Conservation (phyloP, 1,140 invertebrate genomes). For the Teleogryllus occipitalis region DNA sequence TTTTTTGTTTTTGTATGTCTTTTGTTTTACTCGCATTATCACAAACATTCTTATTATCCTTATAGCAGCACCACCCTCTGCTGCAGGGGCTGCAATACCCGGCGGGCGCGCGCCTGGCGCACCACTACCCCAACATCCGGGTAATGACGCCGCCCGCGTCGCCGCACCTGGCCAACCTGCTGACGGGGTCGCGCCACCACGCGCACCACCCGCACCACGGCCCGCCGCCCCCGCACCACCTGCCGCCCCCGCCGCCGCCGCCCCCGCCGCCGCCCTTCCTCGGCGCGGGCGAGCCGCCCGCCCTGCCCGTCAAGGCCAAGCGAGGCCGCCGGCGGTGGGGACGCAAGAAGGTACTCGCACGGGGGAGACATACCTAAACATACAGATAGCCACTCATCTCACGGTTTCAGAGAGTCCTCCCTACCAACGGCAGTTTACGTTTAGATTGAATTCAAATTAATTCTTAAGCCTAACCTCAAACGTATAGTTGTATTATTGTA, state of each 20-base stretch:
- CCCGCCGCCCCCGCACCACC: constrained; percentile 26
- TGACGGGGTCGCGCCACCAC: constrained; percentile 23
- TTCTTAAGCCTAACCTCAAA: no score
- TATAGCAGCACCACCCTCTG: constrained; percentile 31
- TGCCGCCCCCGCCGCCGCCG: constrained; percentile 25
- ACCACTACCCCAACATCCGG: constrained; percentile 21
- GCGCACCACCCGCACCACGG: constrained; percentile 15
- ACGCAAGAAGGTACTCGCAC: constrained; percentile 43
- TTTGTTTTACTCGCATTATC: no score
- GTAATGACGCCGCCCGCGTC: constrained; percentile 45
- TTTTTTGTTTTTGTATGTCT: no score
- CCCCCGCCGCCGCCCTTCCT: constrained; percentile 15
- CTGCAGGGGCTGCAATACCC: constrained; percentile 9
- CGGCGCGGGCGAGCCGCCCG: constrained; percentile 7
- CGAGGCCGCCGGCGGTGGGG: constrained; percentile 42
- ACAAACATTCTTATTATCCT: neutral
- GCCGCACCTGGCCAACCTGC: constrained; percentile 41
- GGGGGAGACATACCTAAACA: no score
- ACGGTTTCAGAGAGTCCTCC: no score
- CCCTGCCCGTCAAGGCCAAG: constrained; percentile 24
- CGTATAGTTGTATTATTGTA: no score
- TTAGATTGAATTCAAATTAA: no score
- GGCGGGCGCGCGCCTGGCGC: neutral
- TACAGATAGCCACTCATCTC: no score
- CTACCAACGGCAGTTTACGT: no score